A percentile compares a stretch with the other conserved stretches of the same genome.
Conservation (phyloP, 2,797 vertebrate genomes). For the Premnoplex brunnescens region DNA sequence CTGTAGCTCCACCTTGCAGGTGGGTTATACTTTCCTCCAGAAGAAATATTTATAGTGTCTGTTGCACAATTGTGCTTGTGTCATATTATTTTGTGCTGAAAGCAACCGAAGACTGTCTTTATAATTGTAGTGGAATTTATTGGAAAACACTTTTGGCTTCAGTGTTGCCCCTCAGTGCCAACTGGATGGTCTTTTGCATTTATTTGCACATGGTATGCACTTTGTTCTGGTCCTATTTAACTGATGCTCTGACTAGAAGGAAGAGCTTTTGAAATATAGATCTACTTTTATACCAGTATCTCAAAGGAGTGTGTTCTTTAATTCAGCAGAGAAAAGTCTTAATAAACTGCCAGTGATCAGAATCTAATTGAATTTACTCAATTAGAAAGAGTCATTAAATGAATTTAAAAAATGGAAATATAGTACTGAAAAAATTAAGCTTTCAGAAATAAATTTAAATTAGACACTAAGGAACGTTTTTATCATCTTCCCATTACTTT, state of each 20-base stretch:
- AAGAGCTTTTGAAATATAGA: slow-evolving; percentile 14
- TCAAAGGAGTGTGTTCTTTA: slow-evolving; percentile 14
- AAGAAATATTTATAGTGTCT: not conserved
- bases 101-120: not conserved
- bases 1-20: not conserved
- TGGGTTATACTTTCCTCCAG: not conserved
- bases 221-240: not conserved
- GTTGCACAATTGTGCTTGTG: not conserved
- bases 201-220: not conserved
- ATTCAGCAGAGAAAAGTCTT: slow-evolving; percentile 23
- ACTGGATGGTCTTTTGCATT: not conserved
- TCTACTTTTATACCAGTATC: not conserved
- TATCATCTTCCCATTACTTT: not conserved
- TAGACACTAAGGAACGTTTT: not conserved
- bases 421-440: not conserved
- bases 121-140: not conserved
- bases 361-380: slow-evolving; percentile 43
- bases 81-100: not conserved
- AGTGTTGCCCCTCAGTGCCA: not conserved
- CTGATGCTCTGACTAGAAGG: slow-evolving; percentile 15
- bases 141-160: not conserved
- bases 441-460: slow-evolving; percentile 18
- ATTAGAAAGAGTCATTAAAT: not conserved
- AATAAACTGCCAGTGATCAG: slow-evolving; percentile 21
- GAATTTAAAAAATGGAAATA: not conserved